Evolutionary conservation across 2,113 vertebrate species (phyloP).

Genomic region (Gopherus evgoodei): DNA sequence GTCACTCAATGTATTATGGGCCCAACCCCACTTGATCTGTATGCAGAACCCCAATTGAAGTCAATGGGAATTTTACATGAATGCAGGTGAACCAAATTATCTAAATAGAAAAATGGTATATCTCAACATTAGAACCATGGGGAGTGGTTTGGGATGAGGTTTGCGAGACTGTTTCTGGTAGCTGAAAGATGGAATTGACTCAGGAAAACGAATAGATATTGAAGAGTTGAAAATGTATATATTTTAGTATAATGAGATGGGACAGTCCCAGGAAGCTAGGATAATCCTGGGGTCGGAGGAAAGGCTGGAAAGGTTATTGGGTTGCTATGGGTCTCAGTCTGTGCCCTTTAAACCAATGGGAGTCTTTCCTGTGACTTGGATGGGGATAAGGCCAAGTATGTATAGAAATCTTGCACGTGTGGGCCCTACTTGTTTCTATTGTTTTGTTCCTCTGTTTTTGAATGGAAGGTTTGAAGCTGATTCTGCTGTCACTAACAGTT

Average conservation of each 20-base stretch:
- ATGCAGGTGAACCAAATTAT: neutral
- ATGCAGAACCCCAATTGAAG: neutral
- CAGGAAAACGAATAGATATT: neutral
- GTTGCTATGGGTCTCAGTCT: neutral
- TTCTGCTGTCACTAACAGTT: constrained; percentile 50
- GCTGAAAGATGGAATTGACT: neutral
- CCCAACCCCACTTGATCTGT: neutral
- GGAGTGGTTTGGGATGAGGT: neutral
- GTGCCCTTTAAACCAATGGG: constrained; percentile 14
- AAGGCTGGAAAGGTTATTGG: neutral
- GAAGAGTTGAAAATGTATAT: constrained; percentile 4
- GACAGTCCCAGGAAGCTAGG: neutral
- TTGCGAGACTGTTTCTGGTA: neutral
- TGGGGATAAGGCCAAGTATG: neutral
- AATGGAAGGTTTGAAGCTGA: neutral
- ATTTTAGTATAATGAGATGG: constrained; percentile 15
- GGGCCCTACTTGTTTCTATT: neutral
- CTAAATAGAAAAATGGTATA: neutral
- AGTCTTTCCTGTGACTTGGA: neutral
- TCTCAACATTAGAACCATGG: neutral
- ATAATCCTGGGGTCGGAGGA: neutral
- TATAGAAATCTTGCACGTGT: neutral
- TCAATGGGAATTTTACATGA: neutral
- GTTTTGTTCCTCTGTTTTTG: neutral
- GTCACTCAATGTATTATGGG: neutral